Evolutionary conservation across 2,113 vertebrate species (phyloP), one percentile per base, ranked within the genome.

Genomic region (Coregonus clupeaformis): DNA sequence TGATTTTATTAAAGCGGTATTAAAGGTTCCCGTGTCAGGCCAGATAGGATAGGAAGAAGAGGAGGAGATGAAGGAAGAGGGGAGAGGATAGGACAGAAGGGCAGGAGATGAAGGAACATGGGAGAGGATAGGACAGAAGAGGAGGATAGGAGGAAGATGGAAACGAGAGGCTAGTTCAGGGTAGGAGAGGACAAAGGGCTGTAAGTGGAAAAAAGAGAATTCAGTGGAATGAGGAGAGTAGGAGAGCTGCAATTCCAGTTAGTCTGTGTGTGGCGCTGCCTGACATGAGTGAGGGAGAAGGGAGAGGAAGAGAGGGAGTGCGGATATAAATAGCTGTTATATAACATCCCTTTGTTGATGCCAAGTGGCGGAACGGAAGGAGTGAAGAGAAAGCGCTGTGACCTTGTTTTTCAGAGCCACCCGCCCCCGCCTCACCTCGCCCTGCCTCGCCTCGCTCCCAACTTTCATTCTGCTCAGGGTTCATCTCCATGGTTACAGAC

Each of bases 331-430:
- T 93, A 93, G 91, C 86, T 79, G 83, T 93, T 93, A 86, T 90
- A 92, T 93, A 93, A 93, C 90, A 85, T 90, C 88, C 86, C 82
- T 93, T 91, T 93, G 91, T 93, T 90, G 91, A 91, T 89, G 89
- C 92, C 92, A 91, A 91, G 89, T 87, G 84, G 88, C 75, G 30
- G 87, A 91, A 87, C 89, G 86, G 90, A 89, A 90, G 84, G 87
- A 82, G 90, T 84, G 90, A 87, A 85, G 82, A 86, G 88, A 90
- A 77, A 88, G 82, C 84, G 88, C 86, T 87, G 32, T 90, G 89
- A 92, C 91, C 91, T 93, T 92, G 91, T 93, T 91, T 93, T 92
- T 91, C 87, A 86, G 81, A 75, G 78, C 63, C 77, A 63, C 77
- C 86, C 81, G 87, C 87, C 86, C 81, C 89, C 87, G 79, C 90